Evolutionary conservation across 2,113 vertebrate species (phyloP).

Genomic region (Ursus arctos): DNA sequence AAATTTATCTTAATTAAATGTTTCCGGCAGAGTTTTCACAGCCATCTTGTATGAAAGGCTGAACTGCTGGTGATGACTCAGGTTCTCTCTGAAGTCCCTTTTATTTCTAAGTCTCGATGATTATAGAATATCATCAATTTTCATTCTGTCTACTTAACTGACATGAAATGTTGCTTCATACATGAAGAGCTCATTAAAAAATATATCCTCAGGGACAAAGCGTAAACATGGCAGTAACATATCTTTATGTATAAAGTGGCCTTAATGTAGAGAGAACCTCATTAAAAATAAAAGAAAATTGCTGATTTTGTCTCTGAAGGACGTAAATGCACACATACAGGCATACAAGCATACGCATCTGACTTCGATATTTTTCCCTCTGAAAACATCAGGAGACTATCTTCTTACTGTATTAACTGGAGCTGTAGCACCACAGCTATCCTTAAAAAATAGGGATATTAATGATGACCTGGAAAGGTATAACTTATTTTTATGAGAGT

Average conservation of each 20-base stretch:
- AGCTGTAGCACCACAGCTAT: background rate
- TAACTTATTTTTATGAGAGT: conserved; percentile 27
- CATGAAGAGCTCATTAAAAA: background rate
- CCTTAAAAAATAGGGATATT: background rate
- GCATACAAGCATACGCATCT: background rate
- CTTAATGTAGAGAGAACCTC: background rate
- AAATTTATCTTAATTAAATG: conserved; percentile 18
- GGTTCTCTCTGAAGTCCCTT: conserved; percentile 18
- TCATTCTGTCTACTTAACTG: conserved; percentile 6
- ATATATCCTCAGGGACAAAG: background rate
- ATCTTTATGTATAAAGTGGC: background rate
- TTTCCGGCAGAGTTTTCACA: conserved; percentile 10
- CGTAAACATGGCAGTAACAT: background rate
- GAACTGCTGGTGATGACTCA: background rate
- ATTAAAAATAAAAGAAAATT: conserved; percentile 3
- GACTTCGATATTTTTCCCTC: background rate
- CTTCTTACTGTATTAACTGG: background rate
- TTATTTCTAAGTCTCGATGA: background rate
- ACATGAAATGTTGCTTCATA: background rate
- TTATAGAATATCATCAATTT: background rate
- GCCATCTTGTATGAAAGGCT: background rate
- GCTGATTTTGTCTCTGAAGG: conserved; percentile 22
- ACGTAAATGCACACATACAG: background rate
- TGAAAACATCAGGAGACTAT: background rate
- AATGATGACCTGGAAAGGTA: background rate